phyloP scores from a whole-genome alignment of 2,113 vertebrate genomes.

The Porphyrio hochstetteri region DNA sequence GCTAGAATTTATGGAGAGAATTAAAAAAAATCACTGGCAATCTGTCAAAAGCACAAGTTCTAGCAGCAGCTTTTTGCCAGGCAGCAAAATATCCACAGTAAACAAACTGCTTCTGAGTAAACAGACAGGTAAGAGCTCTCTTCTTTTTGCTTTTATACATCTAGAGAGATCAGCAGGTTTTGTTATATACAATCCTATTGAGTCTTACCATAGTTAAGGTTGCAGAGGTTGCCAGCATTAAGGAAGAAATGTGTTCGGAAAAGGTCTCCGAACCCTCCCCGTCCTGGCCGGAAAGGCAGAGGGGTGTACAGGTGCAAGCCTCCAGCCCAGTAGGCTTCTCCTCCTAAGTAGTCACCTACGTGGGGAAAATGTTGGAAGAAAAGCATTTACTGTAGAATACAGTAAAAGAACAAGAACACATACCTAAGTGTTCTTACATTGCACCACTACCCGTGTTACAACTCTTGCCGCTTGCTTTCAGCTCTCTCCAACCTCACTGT shows the following conservation, averaged over 20 bases:
- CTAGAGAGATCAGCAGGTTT: background rate
- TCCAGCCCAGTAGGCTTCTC: slow-evolving; percentile 93
- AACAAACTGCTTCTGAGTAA: background rate
- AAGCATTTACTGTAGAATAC: background rate
- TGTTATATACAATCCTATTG: background rate
- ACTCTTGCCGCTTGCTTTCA: background rate
- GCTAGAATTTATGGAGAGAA: background rate
- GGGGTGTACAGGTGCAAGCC: slow-evolving; percentile 94
- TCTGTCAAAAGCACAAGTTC: background rate
- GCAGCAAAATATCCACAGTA: background rate
- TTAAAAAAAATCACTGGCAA: background rate
- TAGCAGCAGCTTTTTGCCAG: background rate
- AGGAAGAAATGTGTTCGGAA: slow-evolving; percentile 97
- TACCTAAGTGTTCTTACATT: background rate
- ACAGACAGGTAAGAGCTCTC: background rate
- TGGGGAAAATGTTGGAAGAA: background rate
- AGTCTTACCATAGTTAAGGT: slow-evolving; percentile 91
- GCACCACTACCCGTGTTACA: background rate
- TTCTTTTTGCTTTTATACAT: background rate
- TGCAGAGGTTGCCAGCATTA: slow-evolving; percentile 98
- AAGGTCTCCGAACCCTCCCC: slow-evolving; percentile 91
- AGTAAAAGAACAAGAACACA: background rate
- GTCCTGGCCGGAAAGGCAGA: slow-evolving; percentile 89
- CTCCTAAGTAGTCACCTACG: slow-evolving; percentile 93
- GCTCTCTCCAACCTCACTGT: background rate